These are phyloP conservation scores for Brevimyrus niger DNA, from an alignment of 2,113 vertebrate species.

Conservation along the genomic window DNA sequence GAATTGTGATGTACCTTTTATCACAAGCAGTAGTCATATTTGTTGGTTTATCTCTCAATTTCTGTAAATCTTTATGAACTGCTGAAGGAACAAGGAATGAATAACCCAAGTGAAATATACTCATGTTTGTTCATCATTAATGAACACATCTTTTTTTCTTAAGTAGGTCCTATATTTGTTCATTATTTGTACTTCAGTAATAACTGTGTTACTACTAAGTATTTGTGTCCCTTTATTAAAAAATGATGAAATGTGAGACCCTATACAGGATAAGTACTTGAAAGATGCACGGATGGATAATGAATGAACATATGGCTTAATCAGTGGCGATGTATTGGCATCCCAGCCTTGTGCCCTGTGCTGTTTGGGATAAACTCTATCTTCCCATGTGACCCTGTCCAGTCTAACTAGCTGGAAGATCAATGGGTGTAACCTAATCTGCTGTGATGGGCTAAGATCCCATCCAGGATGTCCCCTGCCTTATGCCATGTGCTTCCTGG, in stretches of 20 bases:
- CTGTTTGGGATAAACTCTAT: neutral
- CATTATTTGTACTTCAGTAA: neutral
- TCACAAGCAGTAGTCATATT: neutral
- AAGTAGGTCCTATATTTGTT: neutral
- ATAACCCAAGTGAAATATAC: too few relatives aligned
- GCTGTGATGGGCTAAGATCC: neutral
- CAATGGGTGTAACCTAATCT: neutral
- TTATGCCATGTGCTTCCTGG: neutral
- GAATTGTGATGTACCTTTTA: too few relatives aligned
- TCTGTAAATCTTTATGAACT: too few relatives aligned
- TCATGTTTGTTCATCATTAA: neutral
- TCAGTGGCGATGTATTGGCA: neutral
- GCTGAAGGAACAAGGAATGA: too few relatives aligned
- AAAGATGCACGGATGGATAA: neutral
- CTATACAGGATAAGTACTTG: neutral
- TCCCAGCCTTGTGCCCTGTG: neutral
- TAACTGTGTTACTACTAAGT: neutral
- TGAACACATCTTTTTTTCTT: neutral
- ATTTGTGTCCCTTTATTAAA: neutral
- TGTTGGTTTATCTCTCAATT: neutral
- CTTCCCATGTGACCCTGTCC: neutral
- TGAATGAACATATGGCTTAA: neutral
- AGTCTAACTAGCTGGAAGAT: neutral
- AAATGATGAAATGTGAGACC: neutral
- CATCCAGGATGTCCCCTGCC: neutral